Base-by-base conservation (phyloP, 2,797 vertebrate genomes). In the Erethizon dorsatum region DNA sequence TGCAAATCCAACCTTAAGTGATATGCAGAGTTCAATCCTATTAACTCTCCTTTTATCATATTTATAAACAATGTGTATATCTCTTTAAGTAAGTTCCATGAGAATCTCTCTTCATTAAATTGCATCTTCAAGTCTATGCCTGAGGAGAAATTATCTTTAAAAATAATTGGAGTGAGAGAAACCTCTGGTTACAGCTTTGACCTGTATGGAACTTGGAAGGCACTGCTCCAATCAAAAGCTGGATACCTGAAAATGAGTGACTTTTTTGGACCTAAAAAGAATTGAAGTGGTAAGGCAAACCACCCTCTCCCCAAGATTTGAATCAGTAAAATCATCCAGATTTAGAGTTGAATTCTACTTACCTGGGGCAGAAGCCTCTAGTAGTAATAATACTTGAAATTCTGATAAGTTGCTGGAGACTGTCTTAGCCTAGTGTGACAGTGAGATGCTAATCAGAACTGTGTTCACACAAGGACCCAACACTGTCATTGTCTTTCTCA, bases 141-240 rank as follows among this genome's bases (percentile, higher is more conserved):
- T 85, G 33, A 90, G 33, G 45, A 80, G 24, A 57, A 85, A 88
- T 78, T 83, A 91, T 47, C 45, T 77, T 91, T 82, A 71, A 96
- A 73, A 85, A 82, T 75, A 57, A 71, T 6, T 54, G 18, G 50
- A 65, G 18, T 67, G 37, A 73, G 59, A 86, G 56, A 85, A 87
- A 67, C 5, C 37, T 91, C 4, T 92, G 47, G 18, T 78, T 71
- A 91, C 14, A 37, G 31, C 13, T 96, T 11, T 85, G 65, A 93
- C 2, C 69, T 93, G 9, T 52, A 59, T 57, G n/a, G 24, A 80
- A 12, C 18, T 88, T 84, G 52, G 54, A 88, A 84, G 47, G 82
- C 59, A 59, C 20, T 79, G 67, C 37, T 52, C 12, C 24, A 24
- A 52, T 41, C 2, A 52, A 8, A 77, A 10, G 9, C 18, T 93